Evolutionary conservation across 2,888 invertebrate species (phyloP).

Genomic region (Gandaritis pyraliata): DNA sequence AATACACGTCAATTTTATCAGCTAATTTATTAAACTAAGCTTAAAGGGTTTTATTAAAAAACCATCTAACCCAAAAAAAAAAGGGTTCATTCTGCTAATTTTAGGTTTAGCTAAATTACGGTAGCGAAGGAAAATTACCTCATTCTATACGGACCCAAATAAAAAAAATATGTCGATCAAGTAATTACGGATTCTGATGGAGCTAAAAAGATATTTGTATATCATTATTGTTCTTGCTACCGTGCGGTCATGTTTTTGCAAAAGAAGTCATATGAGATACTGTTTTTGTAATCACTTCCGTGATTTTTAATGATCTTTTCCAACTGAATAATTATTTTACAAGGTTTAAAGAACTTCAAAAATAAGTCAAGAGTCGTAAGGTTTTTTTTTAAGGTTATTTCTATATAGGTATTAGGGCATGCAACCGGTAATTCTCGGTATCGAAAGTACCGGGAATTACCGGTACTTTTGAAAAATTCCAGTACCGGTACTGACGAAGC

Average conservation of each 20-base stretch:
- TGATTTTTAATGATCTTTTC: conserved; percentile 36
- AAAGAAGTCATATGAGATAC: conserved; percentile 15
- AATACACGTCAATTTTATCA: too few species aligned
- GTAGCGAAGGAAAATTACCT: conserved; percentile 35
- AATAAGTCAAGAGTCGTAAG: too few species aligned
- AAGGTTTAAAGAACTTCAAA: too few species aligned
- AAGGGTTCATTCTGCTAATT: conserved; percentile 6
- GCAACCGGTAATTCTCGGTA: too few species aligned
- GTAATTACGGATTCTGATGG: conserved; percentile 55
- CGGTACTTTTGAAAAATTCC: too few species aligned
- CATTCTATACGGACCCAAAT: conserved; percentile 30
- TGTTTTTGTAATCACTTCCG: conserved; percentile 35
- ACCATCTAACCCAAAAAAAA: background rate
- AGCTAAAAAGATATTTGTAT: conserved; percentile 58
- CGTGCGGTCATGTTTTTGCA: conserved; percentile 45
- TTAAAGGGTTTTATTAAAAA: background rate
- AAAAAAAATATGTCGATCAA: conserved; percentile 52
- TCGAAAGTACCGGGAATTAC: too few species aligned
- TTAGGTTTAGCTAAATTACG: conserved; percentile 23
- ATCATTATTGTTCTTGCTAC: conserved; percentile 68
- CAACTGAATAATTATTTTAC: too few species aligned
- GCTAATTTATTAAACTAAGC: too few species aligned
- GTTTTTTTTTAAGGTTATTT: too few species aligned
- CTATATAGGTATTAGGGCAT: too few species aligned
- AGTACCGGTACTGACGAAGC: too few species aligned